phyloP scores from a whole-genome alignment of 2,113 vertebrate species.

The Eira barbara region DNA sequence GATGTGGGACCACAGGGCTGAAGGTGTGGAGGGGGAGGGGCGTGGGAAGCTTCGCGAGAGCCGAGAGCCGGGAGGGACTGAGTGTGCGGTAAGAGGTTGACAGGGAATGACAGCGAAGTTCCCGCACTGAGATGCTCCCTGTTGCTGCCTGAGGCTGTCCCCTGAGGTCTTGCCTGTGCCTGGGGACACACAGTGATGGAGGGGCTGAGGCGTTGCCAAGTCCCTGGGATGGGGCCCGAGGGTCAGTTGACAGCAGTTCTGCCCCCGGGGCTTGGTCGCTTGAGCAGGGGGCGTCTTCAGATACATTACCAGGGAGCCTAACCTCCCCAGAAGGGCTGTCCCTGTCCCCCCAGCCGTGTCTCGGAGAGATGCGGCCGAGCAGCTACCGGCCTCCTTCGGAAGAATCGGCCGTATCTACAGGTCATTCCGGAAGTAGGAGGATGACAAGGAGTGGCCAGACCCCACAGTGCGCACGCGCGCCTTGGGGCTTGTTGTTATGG shows the following conservation, averaged over 20 bases:
- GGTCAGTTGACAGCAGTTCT: no score
- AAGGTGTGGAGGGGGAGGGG: no score
- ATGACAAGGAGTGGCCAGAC: accelerated
- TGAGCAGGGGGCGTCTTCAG: not conserved
- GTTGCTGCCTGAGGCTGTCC: not conserved
- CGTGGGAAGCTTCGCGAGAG: accelerated
- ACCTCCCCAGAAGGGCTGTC: not conserved
- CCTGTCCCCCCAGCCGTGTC: accelerated
- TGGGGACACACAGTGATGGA: not conserved
- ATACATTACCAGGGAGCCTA: not conserved
- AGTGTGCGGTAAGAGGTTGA: accelerated
- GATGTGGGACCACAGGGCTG: not conserved
- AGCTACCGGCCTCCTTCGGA: not conserved
- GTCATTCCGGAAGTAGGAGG: accelerated
- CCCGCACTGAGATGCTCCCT: accelerated
- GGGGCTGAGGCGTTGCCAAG: not conserved
- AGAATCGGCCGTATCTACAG: not conserved
- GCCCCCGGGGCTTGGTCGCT: not conserved
- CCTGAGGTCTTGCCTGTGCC: not conserved
- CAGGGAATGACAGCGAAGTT: accelerated
- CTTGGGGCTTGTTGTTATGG: not conserved
- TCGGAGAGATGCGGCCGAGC: not conserved
- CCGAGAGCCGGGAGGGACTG: accelerated
- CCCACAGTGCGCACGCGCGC: accelerated
- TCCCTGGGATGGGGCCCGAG: not conserved